These are phyloP conservation scores for Drosophila mimica DNA, from an alignment of 2,888 invertebrate species.

Conservation along the genomic window DNA sequence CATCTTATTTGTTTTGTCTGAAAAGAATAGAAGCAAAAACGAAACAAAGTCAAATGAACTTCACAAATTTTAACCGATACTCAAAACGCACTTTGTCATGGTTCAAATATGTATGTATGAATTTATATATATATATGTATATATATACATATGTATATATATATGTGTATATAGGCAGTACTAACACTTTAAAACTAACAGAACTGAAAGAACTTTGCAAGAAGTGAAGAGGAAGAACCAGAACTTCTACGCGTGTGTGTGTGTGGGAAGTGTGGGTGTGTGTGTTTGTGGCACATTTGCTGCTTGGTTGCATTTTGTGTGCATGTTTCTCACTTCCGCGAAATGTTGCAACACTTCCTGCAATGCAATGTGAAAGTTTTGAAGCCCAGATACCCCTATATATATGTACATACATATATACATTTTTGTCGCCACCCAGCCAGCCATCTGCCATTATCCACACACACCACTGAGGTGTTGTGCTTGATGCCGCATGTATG, in stretches of 20 bases:
- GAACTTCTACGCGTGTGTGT: constrained; percentile 29
- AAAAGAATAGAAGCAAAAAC: background rate
- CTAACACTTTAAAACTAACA: constrained; percentile 25
- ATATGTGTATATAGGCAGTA: background rate
- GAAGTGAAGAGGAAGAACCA: constrained; percentile 21
- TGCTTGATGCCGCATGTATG: constrained; percentile 11
- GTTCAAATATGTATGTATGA: background rate
- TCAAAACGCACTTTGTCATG: constrained; percentile 40
- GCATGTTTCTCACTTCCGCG: constrained; percentile 67
- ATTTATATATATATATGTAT: too few relatives aligned
- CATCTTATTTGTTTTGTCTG: background rate
- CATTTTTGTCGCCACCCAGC: background rate
- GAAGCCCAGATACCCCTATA: constrained; percentile 11
- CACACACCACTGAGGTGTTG: constrained; percentile 1
- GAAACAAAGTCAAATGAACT: constrained; percentile 53
- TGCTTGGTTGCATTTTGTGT: constrained; percentile 64
- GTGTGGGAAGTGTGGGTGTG: constrained; percentile 13
- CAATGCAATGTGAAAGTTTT: constrained; percentile 62
- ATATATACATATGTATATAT: background rate
- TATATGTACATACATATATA: background rate
- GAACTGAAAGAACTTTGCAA: constrained; percentile 25
- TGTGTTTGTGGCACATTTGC: constrained; percentile 57
- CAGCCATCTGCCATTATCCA: background rate
- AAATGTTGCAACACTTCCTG: constrained; percentile 69
- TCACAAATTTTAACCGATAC: constrained; percentile 51